Evolutionary conservation across 2,797 vertebrate genomes (phyloP).

Genomic region (Synaphobranchus kaupii): DNA sequence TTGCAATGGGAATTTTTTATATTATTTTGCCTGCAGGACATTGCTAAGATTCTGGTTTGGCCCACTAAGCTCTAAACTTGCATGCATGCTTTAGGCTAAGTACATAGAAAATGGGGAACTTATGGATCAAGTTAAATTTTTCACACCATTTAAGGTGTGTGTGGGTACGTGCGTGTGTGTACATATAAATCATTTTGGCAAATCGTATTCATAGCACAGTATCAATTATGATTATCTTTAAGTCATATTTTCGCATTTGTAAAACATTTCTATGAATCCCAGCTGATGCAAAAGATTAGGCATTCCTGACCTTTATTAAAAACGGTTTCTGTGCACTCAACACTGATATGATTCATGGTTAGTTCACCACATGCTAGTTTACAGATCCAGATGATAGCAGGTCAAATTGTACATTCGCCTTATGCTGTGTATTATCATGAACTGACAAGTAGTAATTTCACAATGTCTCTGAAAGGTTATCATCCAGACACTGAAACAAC

Average conservation of each 20-base stretch:
- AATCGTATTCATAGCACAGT: background rate
- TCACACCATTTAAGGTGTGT: too few relatives aligned
- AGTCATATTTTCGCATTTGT: constrained; percentile 21
- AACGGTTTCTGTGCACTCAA: constrained; percentile 52
- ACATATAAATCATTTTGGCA: background rate
- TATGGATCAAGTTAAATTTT: background rate
- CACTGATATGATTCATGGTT: constrained; percentile 57
- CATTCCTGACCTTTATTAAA: constrained; percentile 65
- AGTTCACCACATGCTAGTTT: constrained; percentile 53
- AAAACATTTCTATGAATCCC: constrained; percentile 59
- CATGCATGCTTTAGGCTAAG: background rate
- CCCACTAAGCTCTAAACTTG: background rate
- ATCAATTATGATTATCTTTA: constrained; percentile 26
- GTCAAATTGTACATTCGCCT: constrained; percentile 45
- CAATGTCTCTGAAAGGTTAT: constrained; percentile 60
- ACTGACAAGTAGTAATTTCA: constrained; percentile 60
- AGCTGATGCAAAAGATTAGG: constrained; percentile 66
- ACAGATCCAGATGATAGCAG: constrained; percentile 57
- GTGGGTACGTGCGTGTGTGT: too few relatives aligned
- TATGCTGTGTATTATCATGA: constrained; percentile 55
- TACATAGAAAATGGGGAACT: background rate
- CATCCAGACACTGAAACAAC: constrained; percentile 32
- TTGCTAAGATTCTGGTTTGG: background rate
- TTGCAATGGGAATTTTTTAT: background rate
- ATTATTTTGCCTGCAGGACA: background rate